These are phyloP conservation scores for Oncopodura yosiiana DNA, from an alignment of 1,140 invertebrate genomes.

Conservation along the genomic window DNA sequence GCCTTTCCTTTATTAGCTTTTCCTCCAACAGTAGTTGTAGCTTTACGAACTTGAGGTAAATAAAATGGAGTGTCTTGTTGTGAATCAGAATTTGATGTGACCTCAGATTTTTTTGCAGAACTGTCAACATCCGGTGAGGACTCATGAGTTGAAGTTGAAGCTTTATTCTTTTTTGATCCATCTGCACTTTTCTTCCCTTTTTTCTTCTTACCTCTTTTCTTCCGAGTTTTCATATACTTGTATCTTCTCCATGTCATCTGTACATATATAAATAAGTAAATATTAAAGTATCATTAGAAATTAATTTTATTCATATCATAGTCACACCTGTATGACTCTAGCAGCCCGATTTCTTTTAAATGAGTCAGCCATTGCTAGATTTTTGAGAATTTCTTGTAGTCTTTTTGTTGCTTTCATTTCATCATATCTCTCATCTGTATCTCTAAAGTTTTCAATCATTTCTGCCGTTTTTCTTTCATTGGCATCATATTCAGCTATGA, in stretches of 20 bases:
- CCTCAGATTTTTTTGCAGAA: conserved; percentile 7
- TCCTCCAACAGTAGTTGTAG: no score
- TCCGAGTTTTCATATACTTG: conserved; percentile 5
- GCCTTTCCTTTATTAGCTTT: no score
- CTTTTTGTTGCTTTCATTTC: conserved; percentile 27
- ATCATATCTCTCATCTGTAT: conserved; percentile 19
- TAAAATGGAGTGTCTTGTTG: no score
- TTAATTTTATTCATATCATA: not conserved
- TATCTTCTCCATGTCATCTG: conserved; percentile 16
- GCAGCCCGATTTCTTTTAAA: conserved; percentile 28
- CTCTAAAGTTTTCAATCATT: conserved; percentile 10
- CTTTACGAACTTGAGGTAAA: no score
- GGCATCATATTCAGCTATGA: not conserved
- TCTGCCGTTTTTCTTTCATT: not conserved
- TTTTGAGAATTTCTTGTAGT: conserved; percentile 26
- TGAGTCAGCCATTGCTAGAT: conserved; percentile 26
- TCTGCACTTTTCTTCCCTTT: conserved; percentile 11
- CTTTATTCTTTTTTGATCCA: not conserved
- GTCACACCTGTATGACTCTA: conserved; percentile 29
- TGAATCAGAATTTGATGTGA: no score
- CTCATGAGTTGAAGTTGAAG: not conserved
- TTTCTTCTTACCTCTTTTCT: conserved; percentile 10
- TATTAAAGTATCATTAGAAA: not conserved
- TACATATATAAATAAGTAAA: not conserved
- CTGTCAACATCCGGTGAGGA: not conserved